Evolutionary conservation across 2,888 invertebrate genomes (phyloP), one percentile per base, ranked within the genome.

Genomic region (Tigriopus californicus): DNA sequence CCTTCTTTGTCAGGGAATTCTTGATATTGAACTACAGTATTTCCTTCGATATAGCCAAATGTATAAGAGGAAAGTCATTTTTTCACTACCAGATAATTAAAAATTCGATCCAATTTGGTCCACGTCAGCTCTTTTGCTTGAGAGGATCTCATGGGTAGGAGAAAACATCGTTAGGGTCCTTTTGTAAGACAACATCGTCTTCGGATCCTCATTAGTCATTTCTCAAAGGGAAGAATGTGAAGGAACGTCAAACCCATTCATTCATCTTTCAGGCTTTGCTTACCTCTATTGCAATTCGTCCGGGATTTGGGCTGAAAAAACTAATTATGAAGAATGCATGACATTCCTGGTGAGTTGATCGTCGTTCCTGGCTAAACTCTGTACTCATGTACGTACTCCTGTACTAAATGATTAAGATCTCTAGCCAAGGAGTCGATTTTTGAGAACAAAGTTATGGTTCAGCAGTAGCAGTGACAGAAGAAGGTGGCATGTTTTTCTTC

Each of bases 281-380:
- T 54, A 54, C 41, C 41, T 20, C 15, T n/a, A 54, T 11, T 54
- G 54, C 41, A 33, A 54, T 13, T n/a, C 18, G 15, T 40, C 33
- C 41, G 54, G 54, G 12, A 18, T 18, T 40, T 54, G 54, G 54
- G 41, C 40, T 15, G 22, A 54, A 18, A 40, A 41, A 54, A 54
- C 54, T 18, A n/a, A 54, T 54, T 54, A 54, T 22, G 41, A 41
- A n/a, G 54, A 54, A 40, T 54, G 54, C 15, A 54, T 41, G 6
- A 54, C 18, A 18, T 54, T 54, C 18, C 15, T 54, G 54, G 54
- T 54, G 40, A 40, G 54, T 40, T 20, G 8, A 20, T 24, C 13
- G 44, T 44, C 10, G n/a, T 15, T 18, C 10, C 44, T 6, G 15
- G 10, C 10, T 15, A 11, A 3, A 10, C n/a, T 15, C 10, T 44